phyloP scores from a whole-genome alignment of 2,888 invertebrate species.

The Petrolisthes manimaculis region DNA sequence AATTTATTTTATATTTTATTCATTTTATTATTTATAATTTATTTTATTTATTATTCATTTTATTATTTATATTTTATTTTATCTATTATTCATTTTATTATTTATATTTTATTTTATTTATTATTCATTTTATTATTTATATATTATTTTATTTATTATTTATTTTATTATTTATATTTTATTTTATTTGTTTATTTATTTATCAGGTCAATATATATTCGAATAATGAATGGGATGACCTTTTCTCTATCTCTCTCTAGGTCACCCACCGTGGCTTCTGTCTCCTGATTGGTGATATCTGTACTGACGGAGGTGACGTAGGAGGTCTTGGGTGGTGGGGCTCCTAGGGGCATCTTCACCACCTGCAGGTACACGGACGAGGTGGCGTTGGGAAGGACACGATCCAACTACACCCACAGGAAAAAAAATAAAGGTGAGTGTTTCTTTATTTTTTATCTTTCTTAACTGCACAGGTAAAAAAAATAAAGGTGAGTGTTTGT shows the following conservation, averaged over 20 bases:
- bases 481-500: background rate
- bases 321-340: background rate
- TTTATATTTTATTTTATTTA: too few species aligned
- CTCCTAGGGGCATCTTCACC: background rate
- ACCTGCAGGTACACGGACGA: background rate
- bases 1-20: too few species aligned
- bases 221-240: too few species aligned
- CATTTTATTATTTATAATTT: too few species aligned
- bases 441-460: background rate
- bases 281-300: background rate
- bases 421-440: background rate
- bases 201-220: too few species aligned
- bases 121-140: too few species aligned
- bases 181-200: background rate
- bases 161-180: background rate
- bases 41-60: too few species aligned
- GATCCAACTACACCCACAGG: background rate
- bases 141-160: background rate
- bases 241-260: too few species aligned
- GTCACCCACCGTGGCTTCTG: too few species aligned
- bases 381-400: background rate
- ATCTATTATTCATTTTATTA: too few species aligned
- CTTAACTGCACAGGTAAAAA: too few species aligned
- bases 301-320: background rate
- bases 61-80: too few species aligned